Base-by-base conservation (phyloP, 2,888 invertebrate genomes). In the Choreutis nemorana region DNA sequence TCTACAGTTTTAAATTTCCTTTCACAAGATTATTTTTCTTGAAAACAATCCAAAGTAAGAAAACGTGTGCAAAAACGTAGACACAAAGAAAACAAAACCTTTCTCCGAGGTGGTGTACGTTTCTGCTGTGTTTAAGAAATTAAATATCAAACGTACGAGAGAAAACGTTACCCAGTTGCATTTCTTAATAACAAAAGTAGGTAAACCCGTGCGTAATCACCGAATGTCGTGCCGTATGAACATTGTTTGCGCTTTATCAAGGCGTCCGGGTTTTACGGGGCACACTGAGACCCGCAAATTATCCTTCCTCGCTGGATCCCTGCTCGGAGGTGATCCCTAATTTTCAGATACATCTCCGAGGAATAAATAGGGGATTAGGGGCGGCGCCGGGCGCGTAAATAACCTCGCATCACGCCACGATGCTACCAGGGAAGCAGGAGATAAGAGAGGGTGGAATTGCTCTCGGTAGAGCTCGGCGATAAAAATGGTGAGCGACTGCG, bases 341-440 rank as follows among this genome's bases (percentile, higher is more conserved):
- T 78, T 78, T 77, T 72, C 73, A 73, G 75, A 78, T 77, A 77
- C 72, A 73, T 77, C 71, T 70, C 66, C 48, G n/a, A 56, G 57
- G 72, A 71, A 77, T 75, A 77, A 77, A 77, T 75, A 77, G 77
- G 63, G 71, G 77, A 73, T 78, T 77, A 75, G 60, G 71, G 70
- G 62, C 50, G 65, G 61, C 60, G 67, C 55, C 55, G 57, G 47
- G 54, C 57, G 67, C 73, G 75, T 78, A 77, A 77, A 78, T 77
- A 78, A 72, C 64, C 52, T 55, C 54, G 64, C 67, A 72, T 70
- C 72, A 70, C 62, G 64, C 49, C 54, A 45, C 45, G 44, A 40
- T 44, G 60, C 55, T 45, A 51, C 50, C 52, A 55, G 59, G 58
- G 48, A 41, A 48, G 45, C 53, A 52, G 44, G 54, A 64, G 75